A percentile compares a stretch with the other conserved stretches of the same genome.
Conservation (phyloP, 1,140 invertebrate genomes). For the Phocides pigmalion region DNA sequence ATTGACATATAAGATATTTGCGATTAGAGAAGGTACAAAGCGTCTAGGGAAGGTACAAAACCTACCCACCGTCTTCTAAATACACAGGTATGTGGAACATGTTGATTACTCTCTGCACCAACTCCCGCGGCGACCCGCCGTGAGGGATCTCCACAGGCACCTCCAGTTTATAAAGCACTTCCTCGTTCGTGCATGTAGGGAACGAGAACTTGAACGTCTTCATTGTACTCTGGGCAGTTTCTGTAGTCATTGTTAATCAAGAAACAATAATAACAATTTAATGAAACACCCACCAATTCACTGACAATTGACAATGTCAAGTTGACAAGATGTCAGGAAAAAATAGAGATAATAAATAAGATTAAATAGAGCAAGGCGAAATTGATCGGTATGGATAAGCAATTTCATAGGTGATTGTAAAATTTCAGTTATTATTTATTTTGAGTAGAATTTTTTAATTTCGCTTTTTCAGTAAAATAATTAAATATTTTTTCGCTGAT, state of each 20-base stretch:
- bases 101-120: conserved; percentile 87
- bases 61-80: conserved; percentile 83
- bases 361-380: no score
- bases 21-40: no score
- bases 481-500: no score
- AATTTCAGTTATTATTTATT: no score
- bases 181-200: conserved; percentile 85
- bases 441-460: no score
- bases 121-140: conserved; percentile 85
- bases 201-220: conserved; percentile 85
- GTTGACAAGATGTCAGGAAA: neutral
- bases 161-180: conserved; percentile 84
- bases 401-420: no score
- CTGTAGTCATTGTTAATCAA: conserved; percentile 61
- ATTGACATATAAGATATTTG: no score
- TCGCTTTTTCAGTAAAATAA: no score
- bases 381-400: no score
- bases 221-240: conserved; percentile 67
- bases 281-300: neutral
- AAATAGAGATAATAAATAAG: neutral
- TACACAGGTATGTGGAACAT: conserved; percentile 89
- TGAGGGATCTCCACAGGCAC: conserved; percentile 87
- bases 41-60: neutral
- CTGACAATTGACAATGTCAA: neutral
- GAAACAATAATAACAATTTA: neutral